Conservation (phyloP, 2,797 vertebrate species). For the Mormyrops attenuatus region DNA sequence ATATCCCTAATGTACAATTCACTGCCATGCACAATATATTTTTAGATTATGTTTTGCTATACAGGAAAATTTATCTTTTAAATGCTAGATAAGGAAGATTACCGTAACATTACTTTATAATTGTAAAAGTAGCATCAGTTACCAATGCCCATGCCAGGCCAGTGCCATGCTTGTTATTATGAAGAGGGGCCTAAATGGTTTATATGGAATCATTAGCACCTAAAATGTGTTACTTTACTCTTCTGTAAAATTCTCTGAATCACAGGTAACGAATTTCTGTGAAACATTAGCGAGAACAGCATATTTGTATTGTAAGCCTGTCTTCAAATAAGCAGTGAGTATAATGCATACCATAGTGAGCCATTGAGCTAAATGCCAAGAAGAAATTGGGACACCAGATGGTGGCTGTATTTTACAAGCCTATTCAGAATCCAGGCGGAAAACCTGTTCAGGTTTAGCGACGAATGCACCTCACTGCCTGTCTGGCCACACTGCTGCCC, state of each 20-base stretch:
- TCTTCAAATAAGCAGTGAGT: background rate
- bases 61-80: background rate
- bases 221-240: background rate
- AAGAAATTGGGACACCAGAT: constrained; percentile 10
- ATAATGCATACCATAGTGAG: constrained; percentile 4
- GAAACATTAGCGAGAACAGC: background rate
- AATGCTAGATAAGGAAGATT: background rate
- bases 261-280: background rate
- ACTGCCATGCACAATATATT: background rate
- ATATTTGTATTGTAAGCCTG: constrained; percentile 7
- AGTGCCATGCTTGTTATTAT: background rate
- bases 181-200: constrained; percentile 30
- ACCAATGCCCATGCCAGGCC: background rate
- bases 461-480: background rate
- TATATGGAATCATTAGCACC: background rate
- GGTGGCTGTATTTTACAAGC: background rate
- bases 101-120: background rate
- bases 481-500: constrained; percentile 1
- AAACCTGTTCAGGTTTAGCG: constrained; percentile 11
- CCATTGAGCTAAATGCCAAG: background rate
- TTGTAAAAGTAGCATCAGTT: background rate
- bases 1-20: background rate
- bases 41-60: background rate
- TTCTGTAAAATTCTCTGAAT: background rate
- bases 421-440: background rate